phyloP scores from a whole-genome alignment of 2,888 invertebrate species.

The Monoplex corrugatus region DNA sequence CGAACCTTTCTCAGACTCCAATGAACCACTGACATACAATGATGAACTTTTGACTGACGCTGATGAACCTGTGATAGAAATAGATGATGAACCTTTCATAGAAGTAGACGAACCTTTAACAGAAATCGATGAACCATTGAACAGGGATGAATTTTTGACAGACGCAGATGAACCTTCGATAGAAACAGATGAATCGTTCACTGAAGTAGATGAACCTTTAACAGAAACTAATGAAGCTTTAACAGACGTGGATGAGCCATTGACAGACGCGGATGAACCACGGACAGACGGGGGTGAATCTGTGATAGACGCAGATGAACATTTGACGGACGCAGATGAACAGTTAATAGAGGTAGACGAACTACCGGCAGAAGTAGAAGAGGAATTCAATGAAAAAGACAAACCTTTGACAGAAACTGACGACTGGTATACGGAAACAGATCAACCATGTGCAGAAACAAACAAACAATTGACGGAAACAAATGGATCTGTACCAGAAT shows the following conservation, averaged over 20 bases:
- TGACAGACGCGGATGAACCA: not conserved
- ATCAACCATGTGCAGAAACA: not conserved
- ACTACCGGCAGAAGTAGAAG: not conserved
- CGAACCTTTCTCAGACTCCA: not conserved
- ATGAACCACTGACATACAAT: not conserved
- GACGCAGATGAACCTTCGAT: not conserved
- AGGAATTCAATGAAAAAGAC: not conserved
- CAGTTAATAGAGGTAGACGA: not conserved
- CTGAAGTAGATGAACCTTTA: not conserved
- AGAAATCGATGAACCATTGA: not conserved
- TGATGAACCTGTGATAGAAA: not conserved
- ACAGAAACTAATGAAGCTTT: not conserved
- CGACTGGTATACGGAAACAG: not conserved
- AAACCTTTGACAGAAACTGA: not conserved
- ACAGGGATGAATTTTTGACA: too few species aligned
- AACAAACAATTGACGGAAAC: not conserved
- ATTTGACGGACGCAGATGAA: not conserved
- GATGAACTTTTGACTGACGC: not conserved
- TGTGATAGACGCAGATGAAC: not conserved
- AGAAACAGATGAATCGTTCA: not conserved
- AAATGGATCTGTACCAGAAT: not conserved
- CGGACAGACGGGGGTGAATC: not conserved
- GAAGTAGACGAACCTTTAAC: not conserved
- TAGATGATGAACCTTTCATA: not conserved
- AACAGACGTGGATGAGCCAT: not conserved